These are phyloP conservation scores for Hippoglossus hippoglossus DNA, from an alignment of 2,797 vertebrate genomes.

Conservation along the genomic window DNA sequence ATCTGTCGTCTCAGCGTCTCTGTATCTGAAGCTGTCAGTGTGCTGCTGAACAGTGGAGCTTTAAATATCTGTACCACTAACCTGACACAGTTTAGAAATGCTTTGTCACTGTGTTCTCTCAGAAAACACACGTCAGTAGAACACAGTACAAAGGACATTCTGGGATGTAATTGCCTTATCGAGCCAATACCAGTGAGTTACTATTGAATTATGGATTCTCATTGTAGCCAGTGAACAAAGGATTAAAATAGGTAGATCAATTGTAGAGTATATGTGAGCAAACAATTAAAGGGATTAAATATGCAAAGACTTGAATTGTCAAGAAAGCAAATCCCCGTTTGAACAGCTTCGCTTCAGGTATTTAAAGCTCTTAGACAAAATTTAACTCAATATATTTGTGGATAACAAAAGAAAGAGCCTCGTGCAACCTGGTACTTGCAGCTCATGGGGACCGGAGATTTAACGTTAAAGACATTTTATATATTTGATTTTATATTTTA, in stretches of 20 bases:
- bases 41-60: slow-evolving; percentile 5
- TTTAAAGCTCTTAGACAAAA: background rate
- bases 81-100: background rate
- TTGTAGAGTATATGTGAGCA: background rate
- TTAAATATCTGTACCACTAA: slow-evolving; percentile 9
- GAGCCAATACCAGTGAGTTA: background rate
- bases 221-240: background rate
- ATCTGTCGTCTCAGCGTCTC: slow-evolving; percentile 1
- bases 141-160: no score
- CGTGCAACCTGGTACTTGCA: no score
- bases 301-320: no score
- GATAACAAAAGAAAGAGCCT: no score
- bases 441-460: no score
- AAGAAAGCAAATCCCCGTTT: background rate
- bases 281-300: background rate
- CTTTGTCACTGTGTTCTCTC: no score
- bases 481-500: no score
- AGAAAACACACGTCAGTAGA: no score
- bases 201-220: background rate
- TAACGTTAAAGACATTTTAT: no score
- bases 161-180: no score
- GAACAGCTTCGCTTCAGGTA: slow-evolving; percentile 4
- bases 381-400: background rate
- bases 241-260: background rate
- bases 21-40: background rate